Conservation (phyloP, 2,113 vertebrate species). For the Nibea albiflora region DNA sequence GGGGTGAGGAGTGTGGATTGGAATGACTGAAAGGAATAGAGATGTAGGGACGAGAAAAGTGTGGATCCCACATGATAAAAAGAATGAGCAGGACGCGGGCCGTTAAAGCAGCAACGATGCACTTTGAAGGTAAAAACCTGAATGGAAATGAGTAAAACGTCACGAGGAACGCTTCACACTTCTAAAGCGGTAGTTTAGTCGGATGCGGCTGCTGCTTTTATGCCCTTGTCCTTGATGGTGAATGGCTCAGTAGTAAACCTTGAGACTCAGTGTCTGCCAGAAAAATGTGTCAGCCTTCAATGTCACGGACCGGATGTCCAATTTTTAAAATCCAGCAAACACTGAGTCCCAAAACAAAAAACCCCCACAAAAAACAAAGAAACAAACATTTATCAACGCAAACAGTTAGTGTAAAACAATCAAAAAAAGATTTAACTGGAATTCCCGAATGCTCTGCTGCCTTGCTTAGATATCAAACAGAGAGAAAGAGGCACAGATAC, state of each 20-base stretch:
- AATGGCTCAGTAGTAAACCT: conserved; percentile 74
- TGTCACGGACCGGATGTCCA: conserved; percentile 25
- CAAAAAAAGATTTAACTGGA: conserved; percentile 63
- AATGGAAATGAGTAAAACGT: conserved; percentile 24
- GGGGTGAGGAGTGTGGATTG: conserved; percentile 22
- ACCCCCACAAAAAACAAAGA: neutral
- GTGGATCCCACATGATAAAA: conserved; percentile 56
- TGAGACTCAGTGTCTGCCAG: conserved; percentile 80
- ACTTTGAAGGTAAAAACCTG: conserved; percentile 1
- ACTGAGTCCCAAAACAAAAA: conserved; percentile 71
- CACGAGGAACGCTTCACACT: neutral
- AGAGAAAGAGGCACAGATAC: conserved; percentile 39
- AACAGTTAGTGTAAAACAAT: conserved; percentile 59
- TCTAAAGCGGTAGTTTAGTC: conserved; percentile 23
- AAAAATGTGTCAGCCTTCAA: conserved; percentile 38
- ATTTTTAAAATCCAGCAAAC: conserved; percentile 74
- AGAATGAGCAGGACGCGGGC: conserved; percentile 62
- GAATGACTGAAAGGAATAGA: conserved; percentile 43
- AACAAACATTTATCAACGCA: conserved; percentile 36
- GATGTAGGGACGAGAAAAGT: conserved; percentile 45
- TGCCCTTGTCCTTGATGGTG: conserved; percentile 62
- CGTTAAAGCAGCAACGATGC: conserved; percentile 75
- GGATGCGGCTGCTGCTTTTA: conserved; percentile 75
- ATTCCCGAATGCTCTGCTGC: conserved; percentile 78
- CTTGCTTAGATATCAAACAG: conserved; percentile 57